phyloP scores from a whole-genome alignment of 1,140 invertebrate species.

The Sycophila sp. region DNA sequence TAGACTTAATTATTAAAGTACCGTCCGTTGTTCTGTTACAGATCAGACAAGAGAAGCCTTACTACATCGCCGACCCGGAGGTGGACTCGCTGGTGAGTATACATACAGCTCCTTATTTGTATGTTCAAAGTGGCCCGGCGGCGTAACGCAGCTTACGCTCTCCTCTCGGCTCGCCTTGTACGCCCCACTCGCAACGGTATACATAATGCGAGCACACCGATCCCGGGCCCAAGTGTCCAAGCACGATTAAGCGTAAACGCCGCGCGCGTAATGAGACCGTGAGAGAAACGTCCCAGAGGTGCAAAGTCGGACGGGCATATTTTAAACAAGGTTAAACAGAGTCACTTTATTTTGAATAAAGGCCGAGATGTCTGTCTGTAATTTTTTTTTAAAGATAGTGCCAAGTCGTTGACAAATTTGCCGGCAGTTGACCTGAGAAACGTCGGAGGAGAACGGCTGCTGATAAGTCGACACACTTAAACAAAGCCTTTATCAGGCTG shows the following conservation, averaged over 20 bases:
- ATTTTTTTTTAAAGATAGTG: no score
- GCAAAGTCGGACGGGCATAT: constrained; percentile 13
- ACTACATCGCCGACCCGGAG: constrained; percentile 97
- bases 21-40: constrained; percentile 75
- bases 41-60: constrained; percentile 97
- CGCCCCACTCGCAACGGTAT: not conserved
- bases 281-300: not conserved
- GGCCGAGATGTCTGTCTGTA: no score
- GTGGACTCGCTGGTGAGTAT: constrained; percentile 96
- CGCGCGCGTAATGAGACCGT: constrained; percentile 1
- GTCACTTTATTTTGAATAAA: not conserved
- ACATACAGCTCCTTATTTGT: constrained; percentile 28
- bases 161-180: not conserved
- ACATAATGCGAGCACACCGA: not conserved
- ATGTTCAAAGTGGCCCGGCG: constrained; percentile 1
- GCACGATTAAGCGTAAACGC: constrained; percentile 12
- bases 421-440: no score
- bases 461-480: no score
- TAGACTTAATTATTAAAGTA: constrained; percentile 61
- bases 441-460: no score
- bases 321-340: not conserved
- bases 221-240: constrained; percentile 6
- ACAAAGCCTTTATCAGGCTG: no score
- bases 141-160: not conserved
- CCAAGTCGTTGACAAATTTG: no score